Evolutionary conservation across 2,113 vertebrate genomes (phyloP), one percentile per base, ranked within the genome.

Genomic region (Felis chaus): DNA sequence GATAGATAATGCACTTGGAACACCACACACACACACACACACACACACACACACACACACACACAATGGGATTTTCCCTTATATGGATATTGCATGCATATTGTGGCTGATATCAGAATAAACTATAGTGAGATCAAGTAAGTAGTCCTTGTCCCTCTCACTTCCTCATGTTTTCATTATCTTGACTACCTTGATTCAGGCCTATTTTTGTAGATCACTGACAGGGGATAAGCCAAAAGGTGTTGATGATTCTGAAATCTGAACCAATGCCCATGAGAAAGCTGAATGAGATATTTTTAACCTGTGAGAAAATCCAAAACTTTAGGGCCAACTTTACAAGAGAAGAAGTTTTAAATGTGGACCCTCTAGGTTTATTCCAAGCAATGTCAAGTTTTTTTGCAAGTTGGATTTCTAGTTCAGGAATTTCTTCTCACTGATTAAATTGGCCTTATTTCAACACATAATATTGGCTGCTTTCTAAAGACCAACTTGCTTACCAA

Each of bases 351-450:
- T 89, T 74, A 86, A 90, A 83, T 89, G 25, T 90, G 31, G 9
- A 57, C 29, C n/a, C n/a, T 88, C 69, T 87, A 53, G 65, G 87
- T 91, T 90, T 45, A 69, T 66, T 89, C 45, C 80, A 93, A 95
- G 19, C 11, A 80, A 74, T 81, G 31, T 88, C 23, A 16, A 9
- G 33, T 91, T 55, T 57, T 85, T 53, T 61, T 82, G 15, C 80
- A 31, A 96, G 63, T 61, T 73, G 63, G 79, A 81, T 95, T 90
- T 97, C 83, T 95, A 74, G 57, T 80, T 85, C n/a, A 73, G 80
- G 36, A 48, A 91, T 91, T 97, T 89, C 91, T 86, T 92, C 85
- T 94, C 8, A 4, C 83, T 94, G 81, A 96, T 94, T 98, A 81
- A 80, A 92, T 85, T 97, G 87, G 57, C 53, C 65, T 94, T 33